These are phyloP conservation scores for Athene noctua DNA, from an alignment of 2,113 vertebrate genomes.

Conservation along the genomic window DNA sequence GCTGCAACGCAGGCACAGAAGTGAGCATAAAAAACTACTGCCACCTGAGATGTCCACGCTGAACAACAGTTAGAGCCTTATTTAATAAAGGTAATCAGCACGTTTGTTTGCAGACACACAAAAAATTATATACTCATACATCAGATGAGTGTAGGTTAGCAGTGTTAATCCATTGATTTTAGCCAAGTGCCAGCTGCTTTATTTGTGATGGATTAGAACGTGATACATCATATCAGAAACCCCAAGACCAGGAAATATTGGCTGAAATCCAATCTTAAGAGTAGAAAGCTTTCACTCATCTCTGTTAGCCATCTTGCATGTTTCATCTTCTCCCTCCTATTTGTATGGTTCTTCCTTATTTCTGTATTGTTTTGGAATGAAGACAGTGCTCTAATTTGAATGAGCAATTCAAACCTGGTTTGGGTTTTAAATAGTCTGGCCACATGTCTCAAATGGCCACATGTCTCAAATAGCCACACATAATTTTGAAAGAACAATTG, in stretches of 20 bases:
- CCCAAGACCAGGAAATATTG: not conserved
- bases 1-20: not conserved
- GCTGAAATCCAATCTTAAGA: not conserved
- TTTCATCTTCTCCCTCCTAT: not conserved
- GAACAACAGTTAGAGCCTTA: not conserved
- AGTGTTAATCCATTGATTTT: not conserved
- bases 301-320: not conserved
- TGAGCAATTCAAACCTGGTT: not conserved
- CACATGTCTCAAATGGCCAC: not conserved
- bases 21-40: not conserved
- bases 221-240: not conserved
- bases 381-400: not conserved
- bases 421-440: not conserved
- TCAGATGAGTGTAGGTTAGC: not conserved
- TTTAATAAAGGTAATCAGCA: not conserved
- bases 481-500: not conserved
- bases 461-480: not conserved
- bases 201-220: not conserved
- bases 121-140: not conserved
- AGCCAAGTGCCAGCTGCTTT: not conserved
- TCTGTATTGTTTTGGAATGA: not conserved
- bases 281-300: not conserved
- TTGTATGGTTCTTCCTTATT: not conserved
- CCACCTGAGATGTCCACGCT: not conserved
- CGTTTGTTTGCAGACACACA: not conserved